These are phyloP conservation scores for Lasioglossum baleicum DNA, from an alignment of 1,140 invertebrate species.

Conservation along the genomic window DNA sequence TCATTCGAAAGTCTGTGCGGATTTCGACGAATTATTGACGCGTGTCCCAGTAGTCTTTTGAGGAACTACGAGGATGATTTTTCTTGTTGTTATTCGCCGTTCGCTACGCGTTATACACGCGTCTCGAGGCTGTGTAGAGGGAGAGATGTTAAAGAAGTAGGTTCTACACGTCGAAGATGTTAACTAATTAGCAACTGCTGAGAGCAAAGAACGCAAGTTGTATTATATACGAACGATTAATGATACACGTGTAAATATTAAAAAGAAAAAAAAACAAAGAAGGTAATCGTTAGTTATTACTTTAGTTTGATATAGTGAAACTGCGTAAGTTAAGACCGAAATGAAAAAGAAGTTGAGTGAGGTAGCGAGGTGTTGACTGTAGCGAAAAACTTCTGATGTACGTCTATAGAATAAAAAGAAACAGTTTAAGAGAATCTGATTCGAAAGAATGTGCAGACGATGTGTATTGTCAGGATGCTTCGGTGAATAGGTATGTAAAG, in stretches of 20 bases:
- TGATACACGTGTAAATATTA: slow-evolving; percentile 58
- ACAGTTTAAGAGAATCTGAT: slow-evolving; percentile 38
- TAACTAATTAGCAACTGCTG: slow-evolving; percentile 31
- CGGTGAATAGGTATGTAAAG: slow-evolving; percentile 4
- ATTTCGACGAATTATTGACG: neutral
- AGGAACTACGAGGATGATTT: slow-evolving; percentile 10
- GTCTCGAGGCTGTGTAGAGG: neutral
- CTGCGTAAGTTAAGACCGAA: slow-evolving; percentile 42
- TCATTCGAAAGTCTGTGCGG: neutral
- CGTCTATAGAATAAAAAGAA: slow-evolving; percentile 53
- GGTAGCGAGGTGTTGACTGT: slow-evolving; percentile 44
- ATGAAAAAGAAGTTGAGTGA: slow-evolving; percentile 44
- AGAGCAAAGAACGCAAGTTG: slow-evolving; percentile 42
- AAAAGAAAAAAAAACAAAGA: slow-evolving; percentile 11
- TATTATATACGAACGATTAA: slow-evolving; percentile 58
- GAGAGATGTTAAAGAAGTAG: neutral
- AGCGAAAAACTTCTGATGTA: slow-evolving; percentile 48
- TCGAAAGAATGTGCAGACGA: slow-evolving; percentile 13
- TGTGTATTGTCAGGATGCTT: slow-evolving; percentile 15
- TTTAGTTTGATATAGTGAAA: slow-evolving; percentile 51
- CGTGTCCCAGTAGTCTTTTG: neutral
- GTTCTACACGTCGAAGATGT: slow-evolving; percentile 16
- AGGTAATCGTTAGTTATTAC: slow-evolving; percentile 54
- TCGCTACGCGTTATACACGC: neutral
- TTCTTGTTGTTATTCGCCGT: neutral